Evolutionary conservation across 2,113 vertebrate genomes (phyloP), one percentile per base, ranked within the genome.

Genomic region (Phoenicopterus ruber): DNA sequence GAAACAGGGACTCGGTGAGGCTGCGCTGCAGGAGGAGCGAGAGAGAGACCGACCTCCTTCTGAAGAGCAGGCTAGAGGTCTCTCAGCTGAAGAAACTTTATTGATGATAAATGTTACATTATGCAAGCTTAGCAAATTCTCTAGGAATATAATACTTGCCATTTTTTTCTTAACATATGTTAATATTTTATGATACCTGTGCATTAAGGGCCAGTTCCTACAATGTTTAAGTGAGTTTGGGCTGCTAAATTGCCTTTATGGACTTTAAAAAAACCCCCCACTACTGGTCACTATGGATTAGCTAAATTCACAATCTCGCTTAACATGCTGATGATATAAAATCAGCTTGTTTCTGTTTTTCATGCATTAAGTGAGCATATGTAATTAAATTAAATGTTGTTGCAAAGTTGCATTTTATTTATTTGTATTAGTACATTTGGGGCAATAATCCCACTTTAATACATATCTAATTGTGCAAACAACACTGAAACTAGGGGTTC

Each of bases 131-230:
- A 70, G 87, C 85, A 90, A 82, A 96, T 95, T 82, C 74, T 93
- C 89, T 77, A 95, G 87, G 80, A 95, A 91, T 95, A 73, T 90
- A 95, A 79, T 92, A 42, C 71, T 93, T 91, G 81, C 71, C 54
- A 67, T 22, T 50, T 76, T 84, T 96, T 95, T 90, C 67, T 94
- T 79, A 72, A 79, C 54, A 5, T 44, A 11, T 76, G 70, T 94
- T 94, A 96, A 96, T 96, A 96, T 96, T 97, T 96, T 86, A 94
- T 96, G 91, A 89, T 97, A 88, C 62, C 55, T 78, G 67, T 88
- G 67, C 94, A 95, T 95, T 96, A 94, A 94, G 11, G 38, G 82
- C 47, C 32, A 17, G 59, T 88, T 96, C 46, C 38, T 94, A 47
- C 81, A 83, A 73, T n/a, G 42, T 96, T 88, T 67, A 83, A 90